Base-by-base conservation (phyloP, 1,140 invertebrate species). In the Sminthurides bifidus region DNA sequence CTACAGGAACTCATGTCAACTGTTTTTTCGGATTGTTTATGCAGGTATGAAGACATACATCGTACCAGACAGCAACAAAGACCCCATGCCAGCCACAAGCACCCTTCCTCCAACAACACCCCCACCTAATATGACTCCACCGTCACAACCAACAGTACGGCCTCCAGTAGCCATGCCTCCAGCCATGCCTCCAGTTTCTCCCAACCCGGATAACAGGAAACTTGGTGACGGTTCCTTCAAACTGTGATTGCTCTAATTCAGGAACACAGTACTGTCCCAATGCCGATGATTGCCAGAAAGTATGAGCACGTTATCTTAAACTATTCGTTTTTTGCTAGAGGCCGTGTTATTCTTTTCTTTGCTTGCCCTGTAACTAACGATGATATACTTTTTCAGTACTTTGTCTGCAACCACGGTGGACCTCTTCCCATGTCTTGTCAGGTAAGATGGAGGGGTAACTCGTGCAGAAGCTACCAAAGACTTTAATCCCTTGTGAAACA, bases 371-470 rank as follows among this genome's bases (percentile, higher is more conserved):
- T n/a, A n/a, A n/a, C n/a, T n/a, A n/a, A n/a, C n/a, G n/a, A n/a
- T n/a, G n/a, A 63, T 69, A 62, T 59, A 60, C 17, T 5, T 68
- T 76, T 71, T 23, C 70, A 87, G 85, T 89, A 86, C 63, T 87
- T 83, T 71, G 77, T 82, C 48, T 89, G 86, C 66, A 81, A 83
- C 5, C 79, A 86, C 67, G 83, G 82, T 21, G 79, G 80, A 66
- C 77, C 79, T 5, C 70, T 81, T n/a, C 76, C 80, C 64, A 49
- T 49, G 46, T 49, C 46, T 49, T 49, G 46, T 33, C 46, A 49
- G 46, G 46, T 49, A 33, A 49, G 29, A 12, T 29, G 24, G 6
- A n/a, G n/a, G n/a, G n/a, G n/a, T n/a, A n/a, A n/a, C n/a, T n/a
- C n/a, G n/a, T n/a, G n/a, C n/a, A n/a, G n/a, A n/a, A n/a, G n/a